Conservation (phyloP, 2,888 invertebrate genomes). For the Synanthedon andrenaeformis region DNA sequence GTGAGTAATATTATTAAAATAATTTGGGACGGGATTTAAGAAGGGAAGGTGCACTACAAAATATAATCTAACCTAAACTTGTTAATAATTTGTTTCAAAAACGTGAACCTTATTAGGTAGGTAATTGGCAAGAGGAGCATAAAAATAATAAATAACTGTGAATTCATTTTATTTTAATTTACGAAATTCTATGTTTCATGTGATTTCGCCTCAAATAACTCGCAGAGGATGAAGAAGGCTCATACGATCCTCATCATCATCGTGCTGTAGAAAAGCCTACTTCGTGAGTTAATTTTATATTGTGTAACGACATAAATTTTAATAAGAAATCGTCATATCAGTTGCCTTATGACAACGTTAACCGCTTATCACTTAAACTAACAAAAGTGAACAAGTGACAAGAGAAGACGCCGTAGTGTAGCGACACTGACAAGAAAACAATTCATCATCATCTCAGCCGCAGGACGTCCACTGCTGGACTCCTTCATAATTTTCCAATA, state of each 20-base stretch:
- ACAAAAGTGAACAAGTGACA: too few species aligned
- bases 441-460: too few species aligned
- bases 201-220: too few species aligned
- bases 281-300: conserved; percentile 66
- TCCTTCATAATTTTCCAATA: too few species aligned
- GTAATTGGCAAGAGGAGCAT: background rate
- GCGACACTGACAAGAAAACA: background rate
- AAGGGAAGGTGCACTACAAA: too few species aligned
- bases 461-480: too few species aligned
- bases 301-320: background rate
- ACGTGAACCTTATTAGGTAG: too few species aligned
- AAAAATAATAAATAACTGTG: background rate
- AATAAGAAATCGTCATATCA: background rate
- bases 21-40: background rate
- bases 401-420: too few species aligned
- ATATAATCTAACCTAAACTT: too few species aligned
- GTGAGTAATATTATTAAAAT: conserved; percentile 6
- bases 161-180: background rate
- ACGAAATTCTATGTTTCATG: too few species aligned
- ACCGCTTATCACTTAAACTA: background rate
- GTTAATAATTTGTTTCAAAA: too few species aligned
- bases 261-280: conserved; percentile 77
- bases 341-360: background rate
- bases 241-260: conserved; percentile 78
- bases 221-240: conserved; percentile 22